Conservation (phyloP, 2,888 invertebrate species). For the Bedellia somnulentella region DNA sequence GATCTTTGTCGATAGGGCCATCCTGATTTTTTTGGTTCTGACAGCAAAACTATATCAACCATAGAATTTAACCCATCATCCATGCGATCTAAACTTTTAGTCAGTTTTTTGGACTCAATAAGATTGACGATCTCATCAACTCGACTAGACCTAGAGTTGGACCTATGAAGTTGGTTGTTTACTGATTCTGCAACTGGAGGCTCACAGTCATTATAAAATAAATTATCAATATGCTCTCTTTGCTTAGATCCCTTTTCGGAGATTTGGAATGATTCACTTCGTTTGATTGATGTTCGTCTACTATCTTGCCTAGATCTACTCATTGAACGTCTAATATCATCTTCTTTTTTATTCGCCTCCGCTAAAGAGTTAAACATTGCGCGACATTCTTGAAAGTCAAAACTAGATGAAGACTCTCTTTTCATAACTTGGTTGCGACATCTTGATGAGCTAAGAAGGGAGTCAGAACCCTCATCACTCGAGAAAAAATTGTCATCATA, state of each 20-base stretch:
- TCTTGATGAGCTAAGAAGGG: conserved; percentile 66
- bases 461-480: conserved; percentile 72
- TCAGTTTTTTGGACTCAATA: conserved; percentile 63
- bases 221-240: conserved; percentile 60
- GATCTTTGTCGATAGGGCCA: conserved; percentile 47
- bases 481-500: conserved; percentile 61
- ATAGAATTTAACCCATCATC: conserved; percentile 73
- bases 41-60: conserved; percentile 71
- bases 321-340: conserved; percentile 29
- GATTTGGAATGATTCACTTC: conserved; percentile 52
- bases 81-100: conserved; percentile 79
- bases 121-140: conserved; percentile 56
- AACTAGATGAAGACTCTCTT: conserved; percentile 31
- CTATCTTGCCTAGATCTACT: conserved; percentile 39
- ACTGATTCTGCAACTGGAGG: conserved; percentile 24
- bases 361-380: conserved; percentile 60
- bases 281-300: conserved; percentile 34
- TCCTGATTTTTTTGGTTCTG: conserved; percentile 44
- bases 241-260: conserved; percentile 46
- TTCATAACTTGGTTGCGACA: conserved; percentile 37
- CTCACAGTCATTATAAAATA: conserved; percentile 57
- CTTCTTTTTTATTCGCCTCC: conserved; percentile 49
- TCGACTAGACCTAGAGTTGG: conserved; percentile 36
- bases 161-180: conserved; percentile 20
- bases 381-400: conserved; percentile 54